Evolutionary conservation across 2,113 vertebrate species (phyloP).

Genomic region (Machaerirhynchus nigripectus): DNA sequence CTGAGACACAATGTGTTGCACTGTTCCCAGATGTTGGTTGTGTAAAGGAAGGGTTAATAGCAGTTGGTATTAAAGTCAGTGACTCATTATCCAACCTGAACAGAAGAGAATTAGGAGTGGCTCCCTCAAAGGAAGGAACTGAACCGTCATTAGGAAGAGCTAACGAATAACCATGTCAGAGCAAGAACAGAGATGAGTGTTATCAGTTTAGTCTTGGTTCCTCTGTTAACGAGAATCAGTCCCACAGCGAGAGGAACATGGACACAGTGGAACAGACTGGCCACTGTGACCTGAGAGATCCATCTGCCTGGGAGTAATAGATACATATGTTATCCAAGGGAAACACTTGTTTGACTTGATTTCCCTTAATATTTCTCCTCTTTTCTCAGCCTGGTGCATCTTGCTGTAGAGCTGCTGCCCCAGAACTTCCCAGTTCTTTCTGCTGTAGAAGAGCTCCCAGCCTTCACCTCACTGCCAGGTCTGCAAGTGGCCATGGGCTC

Average conservation of each 20-base stretch:
- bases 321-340: background rate
- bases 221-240: background rate
- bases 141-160: constrained; percentile 20
- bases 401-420: background rate
- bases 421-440: background rate
- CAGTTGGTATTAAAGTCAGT: background rate
- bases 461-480: background rate
- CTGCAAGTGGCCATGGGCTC: fast-evolving
- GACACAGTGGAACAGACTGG: background rate
- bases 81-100: constrained; percentile 47
- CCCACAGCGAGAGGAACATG: background rate
- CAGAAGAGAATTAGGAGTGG: constrained; percentile 40
- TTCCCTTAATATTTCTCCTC: background rate
- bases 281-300: background rate
- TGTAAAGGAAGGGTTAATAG: constrained; percentile 25
- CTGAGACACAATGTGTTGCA: background rate
- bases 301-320: background rate
- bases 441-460: background rate
- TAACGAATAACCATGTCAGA: constrained; percentile 28
- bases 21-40: background rate
- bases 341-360: background rate
- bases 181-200: background rate
- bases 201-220: background rate
- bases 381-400: background rate
- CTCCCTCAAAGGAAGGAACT: constrained; percentile 47